These are phyloP conservation scores for Macrophya annulata DNA, from an alignment of 2,888 invertebrate genomes.

Conservation along the genomic window DNA sequence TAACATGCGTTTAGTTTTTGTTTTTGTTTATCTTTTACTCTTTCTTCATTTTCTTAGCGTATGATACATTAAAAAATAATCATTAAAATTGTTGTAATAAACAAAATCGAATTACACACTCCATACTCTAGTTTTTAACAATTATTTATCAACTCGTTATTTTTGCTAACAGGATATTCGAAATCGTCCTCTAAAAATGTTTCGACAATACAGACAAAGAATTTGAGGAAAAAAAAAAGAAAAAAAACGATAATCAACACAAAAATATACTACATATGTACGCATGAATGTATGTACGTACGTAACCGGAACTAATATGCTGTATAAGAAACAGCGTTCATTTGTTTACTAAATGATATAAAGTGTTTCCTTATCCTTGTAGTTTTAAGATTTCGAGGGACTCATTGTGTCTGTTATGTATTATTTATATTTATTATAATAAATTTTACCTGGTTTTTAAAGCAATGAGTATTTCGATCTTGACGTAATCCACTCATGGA, in stretches of 20 bases:
- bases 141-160: not conserved
- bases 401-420: too few relatives aligned
- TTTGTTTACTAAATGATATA: not conserved
- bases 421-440: not conserved
- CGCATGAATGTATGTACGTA: not conserved
- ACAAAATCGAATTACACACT: not conserved
- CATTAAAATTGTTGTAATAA: not conserved
- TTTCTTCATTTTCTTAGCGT: not conserved
- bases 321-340: not conserved
- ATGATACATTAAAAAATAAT: not conserved
- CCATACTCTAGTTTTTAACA: not conserved
- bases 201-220: not conserved
- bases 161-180: not conserved
- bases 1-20: not conserved
- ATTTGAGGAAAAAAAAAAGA: not conserved
- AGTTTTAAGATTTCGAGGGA: too few relatives aligned
- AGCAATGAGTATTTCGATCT: not conserved
- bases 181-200: not conserved
- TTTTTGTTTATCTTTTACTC: not conserved
- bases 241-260: not conserved
- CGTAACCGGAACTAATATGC: not conserved
- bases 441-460: not conserved
- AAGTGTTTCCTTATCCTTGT: not conserved
- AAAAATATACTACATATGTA: not conserved
- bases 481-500: slow-evolving; percentile 11